Percentiles rank a stretch among this genome's conserved stretches.
Evolutionary conservation across 2,888 invertebrate species (phyloP).

Genomic region (Adineta ricciae): DNA sequence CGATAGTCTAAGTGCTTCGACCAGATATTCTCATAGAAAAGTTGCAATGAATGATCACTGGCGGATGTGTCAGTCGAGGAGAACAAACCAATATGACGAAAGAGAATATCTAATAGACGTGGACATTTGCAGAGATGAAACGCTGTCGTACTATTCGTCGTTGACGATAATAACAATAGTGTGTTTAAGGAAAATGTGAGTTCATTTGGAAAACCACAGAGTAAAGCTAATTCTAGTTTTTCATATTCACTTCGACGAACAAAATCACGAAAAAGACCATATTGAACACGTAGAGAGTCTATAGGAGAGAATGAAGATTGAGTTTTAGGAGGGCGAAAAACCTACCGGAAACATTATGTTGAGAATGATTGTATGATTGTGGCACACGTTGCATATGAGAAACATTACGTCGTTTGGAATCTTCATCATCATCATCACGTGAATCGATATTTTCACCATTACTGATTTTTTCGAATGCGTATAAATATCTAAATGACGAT

Average conservation of each 20-base stretch:
- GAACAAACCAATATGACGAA: constrained; percentile 88
- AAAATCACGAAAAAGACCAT: constrained; percentile 21
- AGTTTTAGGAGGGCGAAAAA: neutral
- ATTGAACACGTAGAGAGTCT: constrained; percentile 24
- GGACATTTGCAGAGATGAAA: constrained; percentile 74
- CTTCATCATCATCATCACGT: constrained; percentile 17
- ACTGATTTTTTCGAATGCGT: constrained; percentile 3
- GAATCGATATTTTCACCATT: constrained; percentile 27
- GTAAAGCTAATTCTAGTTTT: constrained; percentile 30
- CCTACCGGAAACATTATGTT: neutral
- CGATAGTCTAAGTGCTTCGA: constrained; percentile 3
- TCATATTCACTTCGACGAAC: constrained; percentile 26
- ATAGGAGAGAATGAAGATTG: neutral
- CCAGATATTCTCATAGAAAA: constrained; percentile 28
- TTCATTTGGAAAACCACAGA: constrained; percentile 33
- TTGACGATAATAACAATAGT: constrained; percentile 68
- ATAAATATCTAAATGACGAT: neutral
- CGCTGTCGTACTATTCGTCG: constrained; percentile 63
- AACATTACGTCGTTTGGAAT: constrained; percentile 2
- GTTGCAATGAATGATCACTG: neutral
- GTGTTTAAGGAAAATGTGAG: constrained; percentile 32
- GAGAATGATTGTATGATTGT: neutral
- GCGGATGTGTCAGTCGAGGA: constrained; percentile 40
- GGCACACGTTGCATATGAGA: constrained; percentile 4
- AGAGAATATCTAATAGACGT: constrained; percentile 71